phyloP scores from a whole-genome alignment of 2,888 invertebrate genomes.

The Palloptera scutellata region DNA sequence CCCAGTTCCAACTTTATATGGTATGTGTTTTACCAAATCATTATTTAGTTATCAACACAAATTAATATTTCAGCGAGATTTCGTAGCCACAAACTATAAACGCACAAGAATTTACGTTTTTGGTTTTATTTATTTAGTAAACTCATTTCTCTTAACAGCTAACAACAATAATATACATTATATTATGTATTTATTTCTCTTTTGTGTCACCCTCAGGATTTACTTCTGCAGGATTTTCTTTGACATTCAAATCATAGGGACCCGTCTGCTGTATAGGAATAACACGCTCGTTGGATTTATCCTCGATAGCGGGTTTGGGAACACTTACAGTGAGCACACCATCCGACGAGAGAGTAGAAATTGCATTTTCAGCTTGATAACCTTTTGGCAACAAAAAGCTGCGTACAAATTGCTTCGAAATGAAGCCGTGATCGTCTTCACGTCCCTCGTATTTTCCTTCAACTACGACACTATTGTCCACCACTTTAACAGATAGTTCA shows the following conservation, averaged over 20 bases:
- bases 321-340: slow-evolving; percentile 79
- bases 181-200: neutral
- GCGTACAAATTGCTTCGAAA: slow-evolving; percentile 81
- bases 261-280: slow-evolving; percentile 57
- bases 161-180: too few relatives aligned
- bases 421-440: slow-evolving; percentile 75
- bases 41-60: too few relatives aligned
- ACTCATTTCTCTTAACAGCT: neutral
- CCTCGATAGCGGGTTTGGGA: slow-evolving; percentile 64
- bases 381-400: slow-evolving; percentile 73
- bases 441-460: slow-evolving; percentile 79
- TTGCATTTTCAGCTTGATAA: slow-evolving; percentile 65
- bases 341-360: slow-evolving; percentile 80
- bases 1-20: too few relatives aligned
- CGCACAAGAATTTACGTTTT: neutral
- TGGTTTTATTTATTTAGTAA: slow-evolving; percentile 8
- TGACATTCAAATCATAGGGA: slow-evolving; percentile 47
- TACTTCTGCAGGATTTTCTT: slow-evolving; percentile 30
- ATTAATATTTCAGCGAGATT: neutral
- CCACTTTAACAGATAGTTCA: slow-evolving; percentile 75
- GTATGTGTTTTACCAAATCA: too few relatives aligned
- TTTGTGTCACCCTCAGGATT: slow-evolving; percentile 14
- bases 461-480: slow-evolving; percentile 66
- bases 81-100: neutral
- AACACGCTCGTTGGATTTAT: slow-evolving; percentile 44